Conservation (phyloP, 1,140 invertebrate genomes). For the Leptestheria dahalacensis region DNA sequence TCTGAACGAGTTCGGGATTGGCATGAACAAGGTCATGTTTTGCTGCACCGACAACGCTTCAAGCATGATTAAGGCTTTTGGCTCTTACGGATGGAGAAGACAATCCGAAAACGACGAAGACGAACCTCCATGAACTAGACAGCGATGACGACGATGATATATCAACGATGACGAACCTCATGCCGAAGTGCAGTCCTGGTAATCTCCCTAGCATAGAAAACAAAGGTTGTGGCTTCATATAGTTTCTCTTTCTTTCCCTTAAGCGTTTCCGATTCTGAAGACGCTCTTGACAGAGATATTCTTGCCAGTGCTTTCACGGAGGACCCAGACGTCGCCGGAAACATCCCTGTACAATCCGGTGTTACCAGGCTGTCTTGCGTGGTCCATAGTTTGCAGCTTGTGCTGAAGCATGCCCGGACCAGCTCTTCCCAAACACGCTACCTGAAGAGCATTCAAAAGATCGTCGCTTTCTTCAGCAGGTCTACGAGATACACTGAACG, state of each 20-base stretch:
- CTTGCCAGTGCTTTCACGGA: background rate
- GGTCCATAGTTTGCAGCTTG: conserved; percentile 5
- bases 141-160: background rate
- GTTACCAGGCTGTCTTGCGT: background rate
- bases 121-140: background rate
- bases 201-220: too few relatives aligned
- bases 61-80: conserved; percentile 5
- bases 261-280: too few relatives aligned
- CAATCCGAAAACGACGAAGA: background rate
- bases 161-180: background rate
- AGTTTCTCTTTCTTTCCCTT: too few relatives aligned
- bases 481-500: background rate
- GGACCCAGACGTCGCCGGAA: too few relatives aligned
- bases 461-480: conserved; percentile 4
- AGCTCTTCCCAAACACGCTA: background rate
- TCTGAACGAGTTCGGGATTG: background rate
- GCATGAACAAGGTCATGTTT: background rate
- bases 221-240: too few relatives aligned
- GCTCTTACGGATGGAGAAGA: background rate
- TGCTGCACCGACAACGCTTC: conserved; percentile 6
- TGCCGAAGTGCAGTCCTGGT: too few relatives aligned
- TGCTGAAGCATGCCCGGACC: background rate
- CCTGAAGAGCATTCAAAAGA: background rate
- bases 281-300: background rate
- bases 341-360: background rate